Conservation (phyloP, 1,140 invertebrate species). For the Drosophila sucinea region DNA sequence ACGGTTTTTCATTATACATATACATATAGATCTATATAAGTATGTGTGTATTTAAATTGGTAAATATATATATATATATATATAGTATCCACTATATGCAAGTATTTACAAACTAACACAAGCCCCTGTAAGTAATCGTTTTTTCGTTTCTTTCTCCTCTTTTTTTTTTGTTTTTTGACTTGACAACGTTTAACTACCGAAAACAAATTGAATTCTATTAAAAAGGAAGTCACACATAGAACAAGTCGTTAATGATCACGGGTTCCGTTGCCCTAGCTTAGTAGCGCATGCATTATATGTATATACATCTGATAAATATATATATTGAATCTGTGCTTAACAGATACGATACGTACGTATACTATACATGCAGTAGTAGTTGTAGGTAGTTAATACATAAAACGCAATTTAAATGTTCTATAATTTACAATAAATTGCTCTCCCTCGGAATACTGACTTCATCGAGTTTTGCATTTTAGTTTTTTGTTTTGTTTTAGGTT, state of each 20-base stretch:
- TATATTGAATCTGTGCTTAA: constrained; percentile 58
- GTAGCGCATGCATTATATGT: constrained; percentile 33
- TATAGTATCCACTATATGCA: constrained; percentile 41
- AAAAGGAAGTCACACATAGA: constrained; percentile 7
- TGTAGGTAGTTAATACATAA: constrained; percentile 51
- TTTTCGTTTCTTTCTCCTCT: no score
- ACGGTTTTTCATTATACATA: constrained; percentile 23
- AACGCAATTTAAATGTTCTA: constrained; percentile 25
- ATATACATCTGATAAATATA: constrained; percentile 51
- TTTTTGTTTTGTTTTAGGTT: neutral
- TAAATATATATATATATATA: constrained; percentile 22
- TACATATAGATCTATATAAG: constrained; percentile 30
- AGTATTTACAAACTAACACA: constrained; percentile 75
- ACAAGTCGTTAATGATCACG: constrained; percentile 13
- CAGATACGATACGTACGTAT: constrained; percentile 34
- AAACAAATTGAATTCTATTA: constrained; percentile 24
- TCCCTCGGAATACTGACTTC: constrained; percentile 73
- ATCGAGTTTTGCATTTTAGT: constrained; percentile 55
- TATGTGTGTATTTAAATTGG: neutral
- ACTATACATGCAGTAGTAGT: constrained; percentile 28
- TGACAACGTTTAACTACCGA: constrained; percentile 38
- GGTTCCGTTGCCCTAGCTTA: constrained; percentile 7
- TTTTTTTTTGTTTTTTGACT: constrained; percentile 3
- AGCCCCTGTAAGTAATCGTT: constrained; percentile 78
- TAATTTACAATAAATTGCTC: constrained; percentile 59